Evolutionary conservation across 2,888 invertebrate genomes (phyloP).

Genomic region (Aethes cnicana): DNA sequence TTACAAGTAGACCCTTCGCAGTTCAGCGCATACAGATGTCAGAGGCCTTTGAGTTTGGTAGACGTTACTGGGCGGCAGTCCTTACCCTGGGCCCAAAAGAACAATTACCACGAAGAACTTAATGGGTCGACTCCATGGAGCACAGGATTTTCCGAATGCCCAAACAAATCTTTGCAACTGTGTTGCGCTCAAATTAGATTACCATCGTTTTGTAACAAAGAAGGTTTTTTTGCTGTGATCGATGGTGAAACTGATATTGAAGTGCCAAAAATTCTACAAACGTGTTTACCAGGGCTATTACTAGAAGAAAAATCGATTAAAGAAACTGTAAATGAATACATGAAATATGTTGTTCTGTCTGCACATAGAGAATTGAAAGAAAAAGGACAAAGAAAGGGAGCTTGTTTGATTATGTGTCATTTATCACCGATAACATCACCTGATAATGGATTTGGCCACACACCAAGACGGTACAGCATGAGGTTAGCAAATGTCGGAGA

Average conservation of each 20-base stretch:
- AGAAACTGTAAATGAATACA: conserved; percentile 90
- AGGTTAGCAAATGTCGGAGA: conserved; percentile 90
- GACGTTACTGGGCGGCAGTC: conserved; percentile 92
- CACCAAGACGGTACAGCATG: conserved; percentile 85
- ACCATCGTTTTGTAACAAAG: conserved; percentile 89
- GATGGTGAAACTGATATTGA: conserved; percentile 89
- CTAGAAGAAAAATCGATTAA: conserved; percentile 91
- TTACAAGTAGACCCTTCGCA: conserved; percentile 92
- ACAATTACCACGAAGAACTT: conserved; percentile 79
- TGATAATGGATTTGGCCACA: conserved; percentile 84
- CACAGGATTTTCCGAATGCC: conserved; percentile 92
- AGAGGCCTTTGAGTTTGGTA: conserved; percentile 90
- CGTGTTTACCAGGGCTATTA: conserved; percentile 89
- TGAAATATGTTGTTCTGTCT: conserved; percentile 91
- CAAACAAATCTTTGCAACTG: conserved; percentile 88
- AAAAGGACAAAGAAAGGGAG: conserved; percentile 87
- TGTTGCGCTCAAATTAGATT: conserved; percentile 90
- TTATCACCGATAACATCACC: conserved; percentile 83
- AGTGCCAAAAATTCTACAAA: conserved; percentile 86
- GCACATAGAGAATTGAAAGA: conserved; percentile 90
- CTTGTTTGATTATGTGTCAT: conserved; percentile 88
- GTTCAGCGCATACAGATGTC: conserved; percentile 89
- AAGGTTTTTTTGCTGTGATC: conserved; percentile 92
- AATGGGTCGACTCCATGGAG: conserved; percentile 86
- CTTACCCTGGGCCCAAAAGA: conserved; percentile 81